phyloP scores from a whole-genome alignment of 1,140 invertebrate species.

The Macrobrachium rosenbergii region DNA sequence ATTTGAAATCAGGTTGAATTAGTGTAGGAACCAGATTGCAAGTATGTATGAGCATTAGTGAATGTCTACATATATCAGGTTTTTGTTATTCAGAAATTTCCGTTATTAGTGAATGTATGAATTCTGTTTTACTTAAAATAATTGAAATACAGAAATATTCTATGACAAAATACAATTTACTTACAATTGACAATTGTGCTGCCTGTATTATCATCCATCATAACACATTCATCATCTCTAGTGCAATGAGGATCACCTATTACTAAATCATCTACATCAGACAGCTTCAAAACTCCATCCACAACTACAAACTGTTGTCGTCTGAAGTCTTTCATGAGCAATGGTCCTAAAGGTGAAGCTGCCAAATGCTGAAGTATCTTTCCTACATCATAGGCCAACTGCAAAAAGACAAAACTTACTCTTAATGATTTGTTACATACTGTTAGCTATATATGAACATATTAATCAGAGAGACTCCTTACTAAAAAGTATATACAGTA shows the following conservation, averaged over 20 bases:
- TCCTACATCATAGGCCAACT: slow-evolving; percentile 50
- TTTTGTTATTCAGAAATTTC: not conserved
- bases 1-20: too few relatives aligned
- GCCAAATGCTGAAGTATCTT: slow-evolving; percentile 33
- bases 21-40: too few relatives aligned
- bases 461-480: too few relatives aligned
- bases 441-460: not conserved
- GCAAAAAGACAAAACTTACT: slow-evolving; percentile 11
- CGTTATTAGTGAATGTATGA: not conserved
- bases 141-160: not conserved
- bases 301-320: slow-evolving; percentile 52
- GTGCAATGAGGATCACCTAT: slow-evolving; percentile 36
- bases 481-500: too few relatives aligned
- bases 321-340: slow-evolving; percentile 51
- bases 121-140: not conserved
- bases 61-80: too few relatives aligned
- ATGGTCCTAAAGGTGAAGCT: slow-evolving; percentile 34
- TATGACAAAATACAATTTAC: not conserved
- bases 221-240: slow-evolving; percentile 13
- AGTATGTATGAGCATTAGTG: too few relatives aligned
- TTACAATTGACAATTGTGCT: slow-evolving; percentile 29
- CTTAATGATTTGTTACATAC: not conserved
- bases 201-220: slow-evolving; percentile 18
- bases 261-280: slow-evolving; percentile 53
- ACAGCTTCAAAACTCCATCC: slow-evolving; percentile 41